A percentile compares a stretch with the other conserved stretches of the same genome.
These are phyloP conservation scores for Phoebastria nigripes DNA, from an alignment of 2,797 vertebrate species.

Conservation along the genomic window DNA sequence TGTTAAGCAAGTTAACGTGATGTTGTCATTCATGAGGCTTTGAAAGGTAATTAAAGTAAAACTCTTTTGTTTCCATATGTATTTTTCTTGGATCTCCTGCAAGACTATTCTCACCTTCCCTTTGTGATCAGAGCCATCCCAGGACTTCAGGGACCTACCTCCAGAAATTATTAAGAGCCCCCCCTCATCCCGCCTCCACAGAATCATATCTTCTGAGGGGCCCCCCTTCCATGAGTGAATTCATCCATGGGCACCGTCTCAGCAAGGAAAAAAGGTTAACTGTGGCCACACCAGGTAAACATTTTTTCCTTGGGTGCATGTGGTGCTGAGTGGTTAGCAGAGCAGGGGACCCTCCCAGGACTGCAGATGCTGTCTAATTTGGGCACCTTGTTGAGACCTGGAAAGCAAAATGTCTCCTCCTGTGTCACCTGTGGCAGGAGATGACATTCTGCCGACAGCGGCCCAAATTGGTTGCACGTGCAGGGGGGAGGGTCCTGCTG, in stretches of 20 bases:
- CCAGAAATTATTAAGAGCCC: constrained; percentile 80
- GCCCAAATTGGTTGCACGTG: constrained; percentile 48
- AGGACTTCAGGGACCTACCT: constrained; percentile 82
- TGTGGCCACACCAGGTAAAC: constrained; percentile 82
- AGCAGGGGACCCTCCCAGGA: constrained; percentile 10
- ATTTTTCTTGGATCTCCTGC: constrained; percentile 84
- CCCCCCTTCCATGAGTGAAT: constrained; percentile 80
- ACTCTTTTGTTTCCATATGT: constrained; percentile 83
- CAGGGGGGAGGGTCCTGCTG: neutral
- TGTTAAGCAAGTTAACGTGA: constrained; percentile 64
- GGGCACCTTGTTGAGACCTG: constrained; percentile 30
- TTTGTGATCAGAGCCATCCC: constrained; percentile 84
- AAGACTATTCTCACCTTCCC: constrained; percentile 85
- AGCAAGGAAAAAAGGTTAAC: constrained; percentile 85
- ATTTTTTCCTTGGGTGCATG: constrained; percentile 82
- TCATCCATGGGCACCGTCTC: constrained; percentile 81
- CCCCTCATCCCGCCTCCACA: constrained; percentile 79
- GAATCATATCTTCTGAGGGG: constrained; percentile 80
- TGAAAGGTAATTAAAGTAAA: constrained; percentile 82
- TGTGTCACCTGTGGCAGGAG: neutral
- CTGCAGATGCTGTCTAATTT: constrained; percentile 56
- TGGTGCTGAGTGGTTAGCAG: constrained; percentile 70
- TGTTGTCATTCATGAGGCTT: constrained; percentile 72
- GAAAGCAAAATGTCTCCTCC: constrained; percentile 27
- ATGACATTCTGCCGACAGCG: neutral